phyloP scores from a whole-genome alignment of 2,888 invertebrate genomes.

The Stenoptilia bipunctidactyla region DNA sequence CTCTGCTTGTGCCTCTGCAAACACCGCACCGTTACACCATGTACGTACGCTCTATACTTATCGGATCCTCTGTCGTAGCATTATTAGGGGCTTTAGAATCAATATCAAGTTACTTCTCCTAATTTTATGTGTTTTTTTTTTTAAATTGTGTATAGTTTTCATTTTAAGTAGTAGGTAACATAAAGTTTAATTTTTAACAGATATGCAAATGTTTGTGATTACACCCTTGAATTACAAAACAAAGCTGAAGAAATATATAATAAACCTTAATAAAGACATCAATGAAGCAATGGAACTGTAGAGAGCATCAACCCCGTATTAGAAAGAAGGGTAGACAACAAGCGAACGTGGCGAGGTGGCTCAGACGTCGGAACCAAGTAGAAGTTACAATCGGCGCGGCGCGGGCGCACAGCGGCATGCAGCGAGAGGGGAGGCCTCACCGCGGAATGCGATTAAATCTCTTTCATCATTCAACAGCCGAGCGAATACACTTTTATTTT shows the following conservation, averaged over 20 bases:
- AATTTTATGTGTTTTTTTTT: no score
- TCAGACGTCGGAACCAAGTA: no score
- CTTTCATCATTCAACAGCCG: constrained; percentile 16
- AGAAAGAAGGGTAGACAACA: neutral
- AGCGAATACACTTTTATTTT: neutral
- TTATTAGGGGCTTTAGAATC: neutral
- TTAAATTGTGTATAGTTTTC: no score
- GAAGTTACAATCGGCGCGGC: neutral
- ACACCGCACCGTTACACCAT: constrained; percentile 61
- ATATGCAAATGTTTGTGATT: no score
- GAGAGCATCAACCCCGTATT: neutral
- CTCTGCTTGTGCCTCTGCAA: constrained; percentile 50
- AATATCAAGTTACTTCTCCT: constrained; percentile 18
- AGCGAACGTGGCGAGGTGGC: no score
- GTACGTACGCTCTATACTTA: constrained; percentile 37
- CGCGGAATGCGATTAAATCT: constrained; percentile 54
- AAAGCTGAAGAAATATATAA: no score
- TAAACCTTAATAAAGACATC: no score
- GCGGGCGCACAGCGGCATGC: constrained; percentile 9
- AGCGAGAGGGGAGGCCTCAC: constrained; percentile 30
- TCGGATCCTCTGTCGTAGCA: no score
- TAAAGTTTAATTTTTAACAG: no score
- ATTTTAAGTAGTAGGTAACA: no score
- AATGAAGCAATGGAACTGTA: no score
- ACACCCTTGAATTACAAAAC: no score